Conservation (phyloP, 2,113 vertebrate species). For the Paralichthys olivaceus region DNA sequence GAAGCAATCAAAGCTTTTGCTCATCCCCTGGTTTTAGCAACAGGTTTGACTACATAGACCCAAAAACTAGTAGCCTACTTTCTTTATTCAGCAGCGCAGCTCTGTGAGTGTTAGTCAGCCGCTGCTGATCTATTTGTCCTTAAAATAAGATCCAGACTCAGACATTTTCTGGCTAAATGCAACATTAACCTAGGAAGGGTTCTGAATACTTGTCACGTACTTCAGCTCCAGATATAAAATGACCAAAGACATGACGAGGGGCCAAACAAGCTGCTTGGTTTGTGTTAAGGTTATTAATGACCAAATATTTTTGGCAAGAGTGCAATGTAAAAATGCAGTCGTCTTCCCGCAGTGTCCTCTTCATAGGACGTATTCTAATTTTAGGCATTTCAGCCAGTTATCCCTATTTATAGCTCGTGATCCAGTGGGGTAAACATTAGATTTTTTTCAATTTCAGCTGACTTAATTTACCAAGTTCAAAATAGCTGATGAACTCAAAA, state of each 20-base stretch:
- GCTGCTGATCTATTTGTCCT: conserved; percentile 7
- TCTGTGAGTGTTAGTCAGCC: background rate
- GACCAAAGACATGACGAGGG: conserved; percentile 47
- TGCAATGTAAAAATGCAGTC: conserved; percentile 63
- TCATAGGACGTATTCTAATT: background rate
- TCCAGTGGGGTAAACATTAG: conserved; percentile 2
- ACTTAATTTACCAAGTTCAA: conserved; percentile 23
- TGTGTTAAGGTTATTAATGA: conserved; percentile 46
- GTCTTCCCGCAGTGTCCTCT: conserved; percentile 26
- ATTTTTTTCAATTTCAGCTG: conserved; percentile 28
- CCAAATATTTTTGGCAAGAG: conserved; percentile 63
- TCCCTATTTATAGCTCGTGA: background rate
- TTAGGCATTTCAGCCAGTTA: conserved; percentile 19
- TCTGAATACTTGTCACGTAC: background rate
- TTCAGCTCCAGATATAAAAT: conserved; percentile 8
- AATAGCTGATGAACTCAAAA: conserved; percentile 10
- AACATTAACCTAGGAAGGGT: background rate
- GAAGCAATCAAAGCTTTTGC: background rate
- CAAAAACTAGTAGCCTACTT: background rate
- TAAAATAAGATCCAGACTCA: background rate
- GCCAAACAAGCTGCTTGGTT: conserved; percentile 38
- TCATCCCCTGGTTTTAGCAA: conserved; percentile 5
- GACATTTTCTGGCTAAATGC: background rate
- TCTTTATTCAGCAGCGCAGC: conserved; percentile 9
- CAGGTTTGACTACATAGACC: background rate